A percentile compares a stretch with the other conserved stretches of the same genome.
Evolutionary conservation across 1,140 invertebrate species (phyloP).

Genomic region (Hycleus phaleratus): DNA sequence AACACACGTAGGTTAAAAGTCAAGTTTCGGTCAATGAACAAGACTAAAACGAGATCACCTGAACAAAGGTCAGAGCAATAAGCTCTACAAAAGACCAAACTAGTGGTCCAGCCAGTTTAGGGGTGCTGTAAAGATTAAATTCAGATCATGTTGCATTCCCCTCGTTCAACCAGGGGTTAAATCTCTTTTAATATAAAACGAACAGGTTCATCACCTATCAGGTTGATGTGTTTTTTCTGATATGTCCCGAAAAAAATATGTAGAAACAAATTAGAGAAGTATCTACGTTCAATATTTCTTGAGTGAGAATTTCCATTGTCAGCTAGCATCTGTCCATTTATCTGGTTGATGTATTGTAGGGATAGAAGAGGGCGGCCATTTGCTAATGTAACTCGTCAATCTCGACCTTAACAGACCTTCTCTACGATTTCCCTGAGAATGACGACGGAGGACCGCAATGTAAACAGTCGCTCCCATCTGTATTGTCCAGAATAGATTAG

Average conservation of each 20-base stretch:
- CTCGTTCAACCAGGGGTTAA: slow-evolving; percentile 3
- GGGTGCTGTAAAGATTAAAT: slow-evolving; percentile 18
- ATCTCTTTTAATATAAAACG: neutral
- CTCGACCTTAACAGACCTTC: slow-evolving; percentile 15
- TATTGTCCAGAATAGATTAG: slow-evolving; percentile 29
- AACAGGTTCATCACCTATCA: neutral
- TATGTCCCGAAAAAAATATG: neutral
- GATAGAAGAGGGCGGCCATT: slow-evolving; percentile 21
- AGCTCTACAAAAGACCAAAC: neutral
- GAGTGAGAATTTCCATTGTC: slow-evolving; percentile 27
- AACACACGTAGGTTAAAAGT: slow-evolving; percentile 9
- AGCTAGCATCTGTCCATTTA: slow-evolving; percentile 23
- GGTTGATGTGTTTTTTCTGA: neutral
- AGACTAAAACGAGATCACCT: slow-evolving; percentile 8
- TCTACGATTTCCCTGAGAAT: slow-evolving; percentile 2
- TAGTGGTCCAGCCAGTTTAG: slow-evolving; percentile 15
- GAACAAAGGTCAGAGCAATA: neutral
- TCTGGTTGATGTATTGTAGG: neutral
- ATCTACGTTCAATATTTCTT: too few species aligned
- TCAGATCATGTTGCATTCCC: slow-evolving; percentile 17
- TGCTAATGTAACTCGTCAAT: slow-evolving; percentile 32
- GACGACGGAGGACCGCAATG: slow-evolving; percentile 19
- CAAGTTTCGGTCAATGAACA: slow-evolving; percentile 6
- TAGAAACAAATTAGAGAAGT: neutral
- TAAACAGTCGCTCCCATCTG: slow-evolving; percentile 21